Percentiles rank a stretch among this genome's conserved stretches.
phyloP scores from a whole-genome alignment of 2,797 vertebrate genomes.

The Xenops minutus region DNA sequence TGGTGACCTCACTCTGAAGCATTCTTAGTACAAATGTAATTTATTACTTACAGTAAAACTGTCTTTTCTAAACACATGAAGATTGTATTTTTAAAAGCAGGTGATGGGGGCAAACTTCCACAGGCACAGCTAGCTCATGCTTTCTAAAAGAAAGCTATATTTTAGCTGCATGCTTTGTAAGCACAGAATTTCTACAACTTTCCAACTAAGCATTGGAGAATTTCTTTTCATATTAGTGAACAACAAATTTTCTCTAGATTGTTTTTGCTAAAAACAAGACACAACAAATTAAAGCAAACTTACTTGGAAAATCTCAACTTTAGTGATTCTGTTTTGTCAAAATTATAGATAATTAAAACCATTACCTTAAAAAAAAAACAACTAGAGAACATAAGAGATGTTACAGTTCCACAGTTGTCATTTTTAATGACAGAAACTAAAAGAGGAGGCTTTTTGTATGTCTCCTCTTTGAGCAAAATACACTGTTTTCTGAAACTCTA shows the following conservation, averaged over 20 bases:
- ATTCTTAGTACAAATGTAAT: not conserved
- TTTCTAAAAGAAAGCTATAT: not conserved
- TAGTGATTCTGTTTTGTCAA: not conserved
- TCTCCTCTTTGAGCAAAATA: not conserved
- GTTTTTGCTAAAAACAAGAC: not conserved
- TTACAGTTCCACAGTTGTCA: not conserved
- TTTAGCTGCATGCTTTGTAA: not conserved
- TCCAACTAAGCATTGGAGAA: not conserved
- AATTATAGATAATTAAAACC: not conserved
- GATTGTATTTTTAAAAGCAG: not conserved
- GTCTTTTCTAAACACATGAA: not conserved
- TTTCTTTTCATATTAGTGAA: not conserved
- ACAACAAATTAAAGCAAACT: not conserved
- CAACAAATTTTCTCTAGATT: not conserved
- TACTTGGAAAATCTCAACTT: not conserved
- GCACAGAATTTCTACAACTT: not conserved
- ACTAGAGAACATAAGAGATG: not conserved
- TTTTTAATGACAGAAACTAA: not conserved
- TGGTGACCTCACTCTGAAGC: not conserved
- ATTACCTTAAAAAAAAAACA: not conserved
- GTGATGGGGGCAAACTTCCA: not conserved
- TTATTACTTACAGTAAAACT: not conserved
- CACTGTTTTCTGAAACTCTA: not conserved
- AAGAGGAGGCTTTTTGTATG: accelerated
- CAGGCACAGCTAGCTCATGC: not conserved